Base-by-base conservation (phyloP, 2,888 invertebrate species). In the Tachina grossa region DNA sequence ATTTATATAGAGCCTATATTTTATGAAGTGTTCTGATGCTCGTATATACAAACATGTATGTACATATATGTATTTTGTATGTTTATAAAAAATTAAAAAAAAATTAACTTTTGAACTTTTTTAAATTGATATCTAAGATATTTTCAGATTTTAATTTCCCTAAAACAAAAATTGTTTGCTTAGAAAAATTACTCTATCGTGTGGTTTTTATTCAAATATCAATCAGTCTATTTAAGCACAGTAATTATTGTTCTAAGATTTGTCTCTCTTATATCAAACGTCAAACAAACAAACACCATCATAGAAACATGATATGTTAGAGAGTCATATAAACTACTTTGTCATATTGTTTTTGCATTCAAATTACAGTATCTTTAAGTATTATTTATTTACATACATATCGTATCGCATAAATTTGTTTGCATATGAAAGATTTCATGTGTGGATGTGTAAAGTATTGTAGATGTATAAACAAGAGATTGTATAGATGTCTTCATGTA, bases 381-480 rank as follows among this genome's bases (percentile, higher is more conserved):
- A 43, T 19, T 11, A 53, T 10, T 19, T 43, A 63, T 75, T 63
- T 53, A 49, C 43, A 63, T 63, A n/a, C n/a, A n/a, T 75, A 63
- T 75, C 51, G 19, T 31, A 43, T 22, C 22, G 22, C 5, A 45
- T 63, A 4, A 45, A 43, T 22, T 59, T 59, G 39, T 59, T n/a
- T 39, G 59, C 19, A 53, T n/a, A 22, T 14, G 16, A n/a, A 72
- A 31, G 1, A 22, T 19, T 39, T 3, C n/a, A 47, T n/a, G 13
- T 59, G 57, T 3, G 31, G 9, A 72, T 59, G 72, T 47, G 57
- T n/a, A 22, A 53, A 43, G 22, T 71, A 45, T 19, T 49, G 49
- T 47, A 31, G 31, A 31, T 47, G 31, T n/a, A n/a, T 31, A 31
- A 53, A 31, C 31, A 22, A 45, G 75, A 63, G n/a, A 45, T 11